Percentiles rank a stretch among this genome's conserved stretches.
Evolutionary conservation across 2,113 vertebrate genomes (phyloP).

Genomic region (Alligator mississippiensis): DNA sequence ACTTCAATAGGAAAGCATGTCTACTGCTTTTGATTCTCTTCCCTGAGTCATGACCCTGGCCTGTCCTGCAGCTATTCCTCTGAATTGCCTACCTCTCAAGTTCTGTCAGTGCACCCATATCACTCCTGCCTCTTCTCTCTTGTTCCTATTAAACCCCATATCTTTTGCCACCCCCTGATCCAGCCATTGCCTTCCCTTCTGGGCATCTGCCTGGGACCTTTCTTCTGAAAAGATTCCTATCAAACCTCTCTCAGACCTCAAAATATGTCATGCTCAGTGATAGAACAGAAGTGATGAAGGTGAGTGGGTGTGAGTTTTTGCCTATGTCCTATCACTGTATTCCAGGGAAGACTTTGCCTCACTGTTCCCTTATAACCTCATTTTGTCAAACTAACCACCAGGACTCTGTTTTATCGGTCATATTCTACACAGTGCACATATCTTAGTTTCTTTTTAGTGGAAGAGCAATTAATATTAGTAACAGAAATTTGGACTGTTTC

Average conservation of each 20-base stretch:
- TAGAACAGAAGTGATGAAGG: not conserved
- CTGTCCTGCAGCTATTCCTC: not conserved
- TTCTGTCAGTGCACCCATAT: not conserved
- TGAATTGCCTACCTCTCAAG: not conserved
- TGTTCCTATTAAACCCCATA: no score
- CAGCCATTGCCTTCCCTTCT: not conserved
- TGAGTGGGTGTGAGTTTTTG: not conserved
- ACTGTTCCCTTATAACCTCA: not conserved
- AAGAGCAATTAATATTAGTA: slow-evolving; percentile 14
- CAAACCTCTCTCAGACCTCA: not conserved
- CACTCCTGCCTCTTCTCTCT: not conserved
- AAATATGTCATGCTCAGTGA: not conserved
- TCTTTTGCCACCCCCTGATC: not conserved
- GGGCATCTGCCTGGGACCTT: not conserved
- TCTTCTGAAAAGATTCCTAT: not conserved
- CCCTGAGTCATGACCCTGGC: not conserved
- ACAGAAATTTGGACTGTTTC: not conserved
- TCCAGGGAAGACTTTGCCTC: not conserved
- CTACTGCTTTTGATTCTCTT: not conserved
- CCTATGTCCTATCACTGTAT: not conserved
- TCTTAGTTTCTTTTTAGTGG: slow-evolving; percentile 16
- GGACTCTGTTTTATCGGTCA: not conserved
- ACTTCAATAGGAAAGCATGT: not conserved
- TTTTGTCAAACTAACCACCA: not conserved
- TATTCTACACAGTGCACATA: slow-evolving; percentile 3